Conservation (phyloP, 2,113 vertebrate species). For the Pangasianodon gigas region DNA sequence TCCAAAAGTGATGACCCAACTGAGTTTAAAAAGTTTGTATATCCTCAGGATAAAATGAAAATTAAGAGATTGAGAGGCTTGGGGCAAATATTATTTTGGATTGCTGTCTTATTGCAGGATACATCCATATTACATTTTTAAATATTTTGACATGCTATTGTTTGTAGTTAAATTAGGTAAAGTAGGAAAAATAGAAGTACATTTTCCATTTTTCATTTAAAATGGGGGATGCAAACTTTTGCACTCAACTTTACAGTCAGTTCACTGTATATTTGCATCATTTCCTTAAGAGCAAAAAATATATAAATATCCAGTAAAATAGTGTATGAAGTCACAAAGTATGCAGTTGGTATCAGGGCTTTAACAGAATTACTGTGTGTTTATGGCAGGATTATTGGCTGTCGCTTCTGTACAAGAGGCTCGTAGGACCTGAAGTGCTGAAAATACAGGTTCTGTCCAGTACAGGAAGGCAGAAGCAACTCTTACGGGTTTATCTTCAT, state of each 20-base stretch:
- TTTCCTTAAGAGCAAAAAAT: neutral
- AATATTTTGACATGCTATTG: neutral
- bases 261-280: neutral
- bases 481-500: constrained; percentile 86
- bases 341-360: neutral
- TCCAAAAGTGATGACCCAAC: neutral
- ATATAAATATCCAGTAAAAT: neutral
- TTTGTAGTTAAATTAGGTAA: neutral
- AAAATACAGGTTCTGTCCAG: constrained; percentile 47
- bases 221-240: neutral
- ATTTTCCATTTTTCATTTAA: neutral
- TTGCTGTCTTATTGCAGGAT: neutral
- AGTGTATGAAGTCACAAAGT: neutral
- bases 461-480: constrained; percentile 43
- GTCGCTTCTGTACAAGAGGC: constrained; percentile 87
- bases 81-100: neutral
- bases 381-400: constrained; percentile 91
- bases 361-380: constrained; percentile 3
- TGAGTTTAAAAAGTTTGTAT: neutral
- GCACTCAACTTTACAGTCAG: neutral
- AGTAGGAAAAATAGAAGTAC: neutral
- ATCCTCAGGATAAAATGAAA: neutral
- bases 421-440: constrained; percentile 86
- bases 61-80: neutral
- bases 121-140: neutral